Conservation (phyloP, 2,113 vertebrate species). For the Cathartes aura region DNA sequence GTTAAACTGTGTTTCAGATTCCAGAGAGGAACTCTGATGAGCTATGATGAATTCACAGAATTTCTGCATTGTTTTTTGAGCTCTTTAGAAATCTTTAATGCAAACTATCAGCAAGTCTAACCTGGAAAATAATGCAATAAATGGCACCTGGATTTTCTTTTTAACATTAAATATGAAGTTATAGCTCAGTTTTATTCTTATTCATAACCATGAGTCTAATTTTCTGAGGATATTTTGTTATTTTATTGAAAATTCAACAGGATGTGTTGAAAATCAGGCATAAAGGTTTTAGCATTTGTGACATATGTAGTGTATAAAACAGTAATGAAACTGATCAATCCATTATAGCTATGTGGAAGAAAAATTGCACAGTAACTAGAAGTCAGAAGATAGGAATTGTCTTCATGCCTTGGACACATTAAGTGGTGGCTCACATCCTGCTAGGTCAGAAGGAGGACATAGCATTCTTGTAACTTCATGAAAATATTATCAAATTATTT, state of each 20-base stretch:
- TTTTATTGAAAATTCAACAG: background rate
- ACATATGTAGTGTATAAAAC: background rate
- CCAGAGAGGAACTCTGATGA: background rate
- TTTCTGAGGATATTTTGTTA: background rate
- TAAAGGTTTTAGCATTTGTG: background rate
- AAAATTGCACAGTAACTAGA: background rate
- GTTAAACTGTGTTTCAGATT: background rate
- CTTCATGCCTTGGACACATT: background rate
- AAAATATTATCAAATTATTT: background rate
- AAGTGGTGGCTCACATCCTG: background rate
- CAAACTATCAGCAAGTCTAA: background rate
- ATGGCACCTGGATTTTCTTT: background rate
- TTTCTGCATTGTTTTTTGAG: background rate
- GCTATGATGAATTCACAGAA: background rate
- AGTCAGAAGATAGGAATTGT: background rate
- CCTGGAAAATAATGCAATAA: background rate
- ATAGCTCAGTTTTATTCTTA: background rate
- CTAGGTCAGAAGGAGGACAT: background rate
- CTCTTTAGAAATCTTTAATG: background rate
- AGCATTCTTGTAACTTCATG: background rate
- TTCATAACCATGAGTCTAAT: background rate
- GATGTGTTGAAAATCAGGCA: background rate
- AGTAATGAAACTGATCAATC: background rate
- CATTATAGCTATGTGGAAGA: background rate
- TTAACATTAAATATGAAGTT: background rate